These are phyloP conservation scores for Poecile atricapillus DNA, from an alignment of 2,113 vertebrate genomes.

Conservation along the genomic window DNA sequence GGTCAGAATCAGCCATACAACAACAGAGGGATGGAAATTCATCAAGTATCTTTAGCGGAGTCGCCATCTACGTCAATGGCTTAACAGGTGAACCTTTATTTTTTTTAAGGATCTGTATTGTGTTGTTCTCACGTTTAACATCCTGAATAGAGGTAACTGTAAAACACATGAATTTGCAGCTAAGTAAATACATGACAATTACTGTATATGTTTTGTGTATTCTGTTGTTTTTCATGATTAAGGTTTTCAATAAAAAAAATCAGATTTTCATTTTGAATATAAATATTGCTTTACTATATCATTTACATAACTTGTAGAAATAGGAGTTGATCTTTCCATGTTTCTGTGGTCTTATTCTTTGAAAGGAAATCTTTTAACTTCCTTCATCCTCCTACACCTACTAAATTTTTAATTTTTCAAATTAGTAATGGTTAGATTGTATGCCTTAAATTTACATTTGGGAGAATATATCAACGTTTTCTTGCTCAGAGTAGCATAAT, in stretches of 20 bases:
- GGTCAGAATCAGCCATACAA: slow-evolving; percentile 82
- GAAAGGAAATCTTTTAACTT: not conserved
- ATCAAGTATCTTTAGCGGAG: slow-evolving; percentile 89
- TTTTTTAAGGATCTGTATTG: not conserved
- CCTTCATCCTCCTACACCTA: not conserved
- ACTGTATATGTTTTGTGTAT: not conserved
- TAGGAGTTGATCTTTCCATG: not conserved
- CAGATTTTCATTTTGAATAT: not conserved
- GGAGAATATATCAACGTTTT: not conserved
- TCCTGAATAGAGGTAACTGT: not conserved
- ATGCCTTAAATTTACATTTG: not conserved
- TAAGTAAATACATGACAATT: not conserved
- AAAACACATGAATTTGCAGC: not conserved
- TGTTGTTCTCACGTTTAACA: not conserved
- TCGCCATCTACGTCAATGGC: slow-evolving; percentile 95
- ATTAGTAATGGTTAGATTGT: not conserved
- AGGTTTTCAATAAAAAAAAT: not conserved
- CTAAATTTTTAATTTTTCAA: not conserved
- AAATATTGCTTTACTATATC: not conserved
- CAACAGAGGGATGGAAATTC: slow-evolving; percentile 81
- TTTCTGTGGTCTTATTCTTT: not conserved
- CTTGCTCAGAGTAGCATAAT: not conserved
- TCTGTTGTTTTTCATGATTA: not conserved
- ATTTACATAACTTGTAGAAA: not conserved
- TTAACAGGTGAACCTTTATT: slow-evolving; percentile 85